Evolutionary conservation across 1,140 invertebrate genomes (phyloP).

Genomic region (Delia radicum): DNA sequence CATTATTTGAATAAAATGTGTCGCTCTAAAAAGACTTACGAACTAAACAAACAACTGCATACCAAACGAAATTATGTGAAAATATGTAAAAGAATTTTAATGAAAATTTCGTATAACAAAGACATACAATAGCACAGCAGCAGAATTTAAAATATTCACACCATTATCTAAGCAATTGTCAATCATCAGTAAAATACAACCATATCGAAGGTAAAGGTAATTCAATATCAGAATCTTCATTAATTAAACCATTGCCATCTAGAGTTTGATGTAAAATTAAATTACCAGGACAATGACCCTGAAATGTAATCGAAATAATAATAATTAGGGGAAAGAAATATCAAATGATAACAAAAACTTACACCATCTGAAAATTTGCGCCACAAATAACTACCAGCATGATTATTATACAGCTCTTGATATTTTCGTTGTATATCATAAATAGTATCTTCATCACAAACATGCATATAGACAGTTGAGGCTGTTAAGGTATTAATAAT

Average conservation of each 20-base stretch:
- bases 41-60: not conserved
- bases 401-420: slow-evolving; percentile 65
- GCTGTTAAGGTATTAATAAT: slow-evolving; percentile 75
- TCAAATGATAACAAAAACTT: no score
- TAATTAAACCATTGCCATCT: slow-evolving; percentile 71
- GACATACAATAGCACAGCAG: not conserved
- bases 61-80: not conserved
- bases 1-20: slow-evolving; percentile 21
- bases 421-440: slow-evolving; percentile 73
- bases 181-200: slow-evolving; percentile 81
- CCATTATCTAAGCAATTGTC: slow-evolving; percentile 53
- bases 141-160: no score
- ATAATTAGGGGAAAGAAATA: not conserved
- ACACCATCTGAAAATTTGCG: slow-evolving; percentile 60
- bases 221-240: slow-evolving; percentile 61
- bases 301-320: not conserved
- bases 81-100: not conserved
- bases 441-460: slow-evolving; percentile 80
- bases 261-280: slow-evolving; percentile 69
- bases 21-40: not conserved
- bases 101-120: not conserved
- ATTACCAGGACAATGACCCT: slow-evolving; percentile 41
- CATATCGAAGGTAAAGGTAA: slow-evolving; percentile 71
- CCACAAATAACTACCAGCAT: slow-evolving; percentile 75
- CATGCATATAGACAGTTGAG: slow-evolving; percentile 60